Base-by-base conservation (phyloP, 92 coral and sea anemone genomes). In the Porites cylindrica region DNA sequence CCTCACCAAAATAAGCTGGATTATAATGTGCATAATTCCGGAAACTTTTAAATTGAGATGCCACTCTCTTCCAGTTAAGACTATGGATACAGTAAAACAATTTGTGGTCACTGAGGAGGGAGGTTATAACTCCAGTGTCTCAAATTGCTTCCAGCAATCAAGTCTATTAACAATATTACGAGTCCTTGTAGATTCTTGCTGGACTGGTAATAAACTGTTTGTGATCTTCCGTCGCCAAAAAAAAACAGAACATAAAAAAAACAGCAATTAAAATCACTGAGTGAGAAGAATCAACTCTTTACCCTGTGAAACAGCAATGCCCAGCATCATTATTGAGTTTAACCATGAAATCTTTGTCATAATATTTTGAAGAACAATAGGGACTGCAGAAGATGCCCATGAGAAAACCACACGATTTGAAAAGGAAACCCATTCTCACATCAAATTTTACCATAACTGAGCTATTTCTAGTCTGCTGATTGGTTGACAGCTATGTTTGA, bases 341-440 rank as follows among this genome's bases (percentile, higher is more conserved):
- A 60, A 79, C 77, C 91, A 81, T 63, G 32, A 86, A 82, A 53
- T 85, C 87, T 84, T 70, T 86, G 77, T 91, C 91, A 19, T 91
- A 85, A 70, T 86, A 66, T 66, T 47, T 56, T 17, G 93, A 91
- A n/a, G 88, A 64, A 78, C 86, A 67, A 86, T 89, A 85, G 64
- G 84, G 88, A 82, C 90, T 75, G 79, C 80, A 86, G 68, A 86
- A 90, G 63, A 20, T 89, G 18, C 90, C 93, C 58, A 90, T 68
- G 52, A 90, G 78, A 79, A 90, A 86, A 19, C 82, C 65, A 54
- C 90, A 71, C 54, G 90, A 90, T 90, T 85, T 85, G 47, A 38
- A 38, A 38, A 38, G 47, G 47, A 5, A 38, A 38, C 47, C 47
- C 47, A 38, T 38, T 38, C 6, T 38, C 47, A 38, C 47, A 38